A percentile compares a stretch with the other conserved stretches of the same genome.
phyloP scores from a whole-genome alignment of 37 sponge, comb jelly and placozoan species.

The Ianthella basta region DNA sequence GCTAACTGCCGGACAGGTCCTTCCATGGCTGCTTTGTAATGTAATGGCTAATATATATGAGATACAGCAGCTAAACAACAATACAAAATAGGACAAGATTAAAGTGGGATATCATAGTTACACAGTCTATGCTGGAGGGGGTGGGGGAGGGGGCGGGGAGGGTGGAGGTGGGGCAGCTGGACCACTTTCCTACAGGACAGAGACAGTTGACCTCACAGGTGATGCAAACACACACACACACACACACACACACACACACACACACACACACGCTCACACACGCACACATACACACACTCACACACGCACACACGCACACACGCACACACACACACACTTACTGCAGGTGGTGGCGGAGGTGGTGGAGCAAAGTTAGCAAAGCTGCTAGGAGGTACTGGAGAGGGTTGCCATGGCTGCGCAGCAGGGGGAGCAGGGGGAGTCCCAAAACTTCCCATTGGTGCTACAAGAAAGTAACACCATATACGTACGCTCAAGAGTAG shows the following conservation, averaged over 20 bases:
- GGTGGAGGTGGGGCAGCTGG: slow-evolving; percentile 7
- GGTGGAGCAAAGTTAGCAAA: not conserved
- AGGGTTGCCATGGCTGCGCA: not conserved
- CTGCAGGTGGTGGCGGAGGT: not conserved
- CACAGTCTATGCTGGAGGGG: not conserved
- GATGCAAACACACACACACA: not conserved
- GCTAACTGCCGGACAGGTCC: too few species aligned
- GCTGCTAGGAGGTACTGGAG: not conserved
- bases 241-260: slow-evolving; percentile 8
- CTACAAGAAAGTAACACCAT: not conserved
- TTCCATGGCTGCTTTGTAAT: too few species aligned
- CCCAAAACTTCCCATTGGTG: too few species aligned
- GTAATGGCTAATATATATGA: too few species aligned
- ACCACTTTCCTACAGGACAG: not conserved
- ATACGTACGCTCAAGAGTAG: not conserved
- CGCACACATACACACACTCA: slow-evolving; percentile 22
- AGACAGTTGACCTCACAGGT: not conserved
- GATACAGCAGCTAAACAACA: not conserved
- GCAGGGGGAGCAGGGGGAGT: not conserved
- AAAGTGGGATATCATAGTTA: not conserved
- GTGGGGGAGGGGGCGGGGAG: not conserved
- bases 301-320: slow-evolving; percentile 3
- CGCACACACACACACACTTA: not conserved
- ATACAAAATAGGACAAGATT: not conserved
- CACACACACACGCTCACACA: slow-evolving; percentile 15